A percentile compares a stretch with the other conserved stretches of the same genome.
These are phyloP conservation scores for Tromatobia lineatoria DNA, from an alignment of 2,888 invertebrate species.

Conservation along the genomic window DNA sequence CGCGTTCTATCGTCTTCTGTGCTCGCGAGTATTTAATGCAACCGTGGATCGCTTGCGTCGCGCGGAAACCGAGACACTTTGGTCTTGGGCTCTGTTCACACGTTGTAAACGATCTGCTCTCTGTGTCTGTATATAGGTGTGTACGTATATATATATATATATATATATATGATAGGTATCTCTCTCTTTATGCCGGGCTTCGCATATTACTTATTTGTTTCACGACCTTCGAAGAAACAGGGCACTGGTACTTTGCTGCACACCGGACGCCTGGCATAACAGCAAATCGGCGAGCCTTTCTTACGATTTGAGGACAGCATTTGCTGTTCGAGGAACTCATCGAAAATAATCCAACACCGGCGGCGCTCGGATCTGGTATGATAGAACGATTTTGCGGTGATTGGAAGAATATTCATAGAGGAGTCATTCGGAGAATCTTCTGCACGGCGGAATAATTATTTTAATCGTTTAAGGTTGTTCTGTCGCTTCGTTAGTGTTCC, in stretches of 20 bases:
- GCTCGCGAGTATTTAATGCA: slow-evolving; percentile 3
- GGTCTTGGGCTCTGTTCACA: slow-evolving; percentile 2
- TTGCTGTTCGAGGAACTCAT: slow-evolving; percentile 23
- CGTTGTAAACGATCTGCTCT: slow-evolving; percentile 10
- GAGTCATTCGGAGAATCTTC: not conserved
- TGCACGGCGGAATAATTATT: not conserved
- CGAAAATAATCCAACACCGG: not conserved
- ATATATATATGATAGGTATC: no score
- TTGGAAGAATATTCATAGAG: not conserved
- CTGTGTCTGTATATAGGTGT: not conserved
- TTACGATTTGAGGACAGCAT: slow-evolving; percentile 15
- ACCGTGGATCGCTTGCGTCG: slow-evolving; percentile 9
- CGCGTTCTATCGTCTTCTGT: not conserved
- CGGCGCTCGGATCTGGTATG: not conserved
- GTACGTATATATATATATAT: not conserved
- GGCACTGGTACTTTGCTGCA: slow-evolving; percentile 19
- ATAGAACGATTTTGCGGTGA: not conserved
- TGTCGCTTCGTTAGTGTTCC: no score
- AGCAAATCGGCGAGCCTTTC: not conserved
- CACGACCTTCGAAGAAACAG: slow-evolving; percentile 54
- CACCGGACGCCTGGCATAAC: not conserved
- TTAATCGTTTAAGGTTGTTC: not conserved
- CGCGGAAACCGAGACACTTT: slow-evolving; percentile 22
- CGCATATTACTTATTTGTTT: slow-evolving; percentile 46
- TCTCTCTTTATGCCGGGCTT: not conserved